A percentile compares a stretch with the other conserved stretches of the same genome.
phyloP scores from a whole-genome alignment of 2,888 invertebrate genomes.

The Dioctria rufipes region DNA sequence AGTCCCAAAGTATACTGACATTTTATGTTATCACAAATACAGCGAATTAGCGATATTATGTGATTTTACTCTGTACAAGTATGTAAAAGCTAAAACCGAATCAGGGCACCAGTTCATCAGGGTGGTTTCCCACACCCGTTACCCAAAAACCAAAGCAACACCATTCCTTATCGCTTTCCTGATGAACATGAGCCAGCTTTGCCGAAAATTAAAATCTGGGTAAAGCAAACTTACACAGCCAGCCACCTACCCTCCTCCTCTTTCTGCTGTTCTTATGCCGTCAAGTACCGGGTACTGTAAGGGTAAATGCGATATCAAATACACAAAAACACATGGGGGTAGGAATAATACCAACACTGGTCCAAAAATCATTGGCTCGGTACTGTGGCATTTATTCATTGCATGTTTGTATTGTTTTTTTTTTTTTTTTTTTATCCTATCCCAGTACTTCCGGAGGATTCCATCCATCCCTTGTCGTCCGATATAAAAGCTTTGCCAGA shows the following conservation, averaged over 20 bases:
- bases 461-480: neutral
- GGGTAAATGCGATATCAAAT: neutral
- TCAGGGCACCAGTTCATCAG: constrained; percentile 2
- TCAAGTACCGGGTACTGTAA: neutral
- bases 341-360: neutral
- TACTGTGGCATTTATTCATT: neutral
- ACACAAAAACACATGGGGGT: neutral
- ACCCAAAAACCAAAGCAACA: neutral
- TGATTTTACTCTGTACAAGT: neutral
- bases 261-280: neutral
- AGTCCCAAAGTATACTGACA: neutral
- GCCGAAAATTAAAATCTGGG: constrained; percentile 22
- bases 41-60: neutral
- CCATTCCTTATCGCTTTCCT: neutral
- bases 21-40: neutral
- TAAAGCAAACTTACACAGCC: neutral
- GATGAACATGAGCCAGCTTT: constrained; percentile 5
- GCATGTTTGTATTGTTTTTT: neutral
- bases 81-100: neutral
- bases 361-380: neutral
- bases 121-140: neutral
- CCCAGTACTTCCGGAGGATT: neutral
- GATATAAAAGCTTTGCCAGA: neutral
- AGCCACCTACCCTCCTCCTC: neutral
- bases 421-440: neutral